phyloP scores from a whole-genome alignment of 64 coral and sea anemone species.

The Stichodactyla helianthus region DNA sequence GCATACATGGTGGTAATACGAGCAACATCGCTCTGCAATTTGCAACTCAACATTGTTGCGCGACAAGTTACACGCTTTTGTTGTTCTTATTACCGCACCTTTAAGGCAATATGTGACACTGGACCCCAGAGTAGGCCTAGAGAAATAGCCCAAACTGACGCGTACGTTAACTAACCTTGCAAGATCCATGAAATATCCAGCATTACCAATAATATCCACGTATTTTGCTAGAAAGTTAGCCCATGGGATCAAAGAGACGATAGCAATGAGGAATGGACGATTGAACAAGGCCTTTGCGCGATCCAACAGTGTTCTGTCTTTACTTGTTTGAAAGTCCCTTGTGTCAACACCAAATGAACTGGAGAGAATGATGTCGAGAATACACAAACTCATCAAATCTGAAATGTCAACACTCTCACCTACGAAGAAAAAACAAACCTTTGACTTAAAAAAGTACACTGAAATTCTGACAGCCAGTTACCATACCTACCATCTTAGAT shows the following conservation, averaged over 20 bases:
- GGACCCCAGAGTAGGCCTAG: too few relatives aligned
- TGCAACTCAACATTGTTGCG: too few relatives aligned
- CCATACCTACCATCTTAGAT: too few relatives aligned
- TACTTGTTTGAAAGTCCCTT: constrained; percentile 4
- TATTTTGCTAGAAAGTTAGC: constrained; percentile 9
- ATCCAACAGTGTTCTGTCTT: neutral
- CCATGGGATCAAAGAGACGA: neutral
- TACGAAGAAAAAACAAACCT: neutral
- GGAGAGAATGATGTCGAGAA: constrained; percentile 11
- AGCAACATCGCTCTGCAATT: too few relatives aligned
- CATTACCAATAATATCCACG: constrained; percentile 19
- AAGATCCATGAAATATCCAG: constrained; percentile 20
- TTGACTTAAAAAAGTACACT: too few relatives aligned
- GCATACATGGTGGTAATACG: too few relatives aligned
- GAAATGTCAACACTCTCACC: constrained; percentile 25
- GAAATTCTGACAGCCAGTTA: too few relatives aligned
- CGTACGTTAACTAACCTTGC: constrained; percentile 4
- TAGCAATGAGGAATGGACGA: constrained; percentile 13
- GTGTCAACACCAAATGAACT: constrained; percentile 15
- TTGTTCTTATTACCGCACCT: too few relatives aligned
- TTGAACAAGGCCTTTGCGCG: constrained; percentile 5
- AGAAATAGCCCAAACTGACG: neutral
- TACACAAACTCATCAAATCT: constrained; percentile 3
- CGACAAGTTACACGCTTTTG: too few relatives aligned
- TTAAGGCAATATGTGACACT: too few relatives aligned